A percentile compares a stretch with the other conserved stretches of the same genome.
phyloP scores from a whole-genome alignment of 2,797 vertebrate species.

The Pogonophryne albipinna region DNA sequence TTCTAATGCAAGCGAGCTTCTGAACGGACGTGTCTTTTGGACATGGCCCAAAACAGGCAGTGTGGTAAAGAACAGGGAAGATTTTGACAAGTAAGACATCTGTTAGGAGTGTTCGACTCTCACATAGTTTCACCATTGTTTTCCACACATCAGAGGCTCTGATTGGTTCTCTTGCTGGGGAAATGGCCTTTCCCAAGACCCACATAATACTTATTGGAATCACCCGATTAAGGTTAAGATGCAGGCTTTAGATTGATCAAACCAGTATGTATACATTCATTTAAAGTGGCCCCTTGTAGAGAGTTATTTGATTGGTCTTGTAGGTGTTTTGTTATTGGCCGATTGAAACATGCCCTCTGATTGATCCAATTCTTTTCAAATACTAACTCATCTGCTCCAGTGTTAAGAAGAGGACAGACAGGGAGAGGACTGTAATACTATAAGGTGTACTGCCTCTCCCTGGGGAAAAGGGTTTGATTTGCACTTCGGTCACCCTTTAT shows the following conservation, averaged over 20 bases:
- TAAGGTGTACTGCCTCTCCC: not conserved
- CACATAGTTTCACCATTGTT: not conserved
- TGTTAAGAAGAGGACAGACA: constrained; percentile 19
- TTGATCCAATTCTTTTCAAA: too few relatives aligned
- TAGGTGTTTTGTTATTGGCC: too few relatives aligned
- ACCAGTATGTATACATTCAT: not conserved
- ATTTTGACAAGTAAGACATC: constrained; percentile 45
- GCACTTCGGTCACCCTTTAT: not conserved
- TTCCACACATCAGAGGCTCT: not conserved
- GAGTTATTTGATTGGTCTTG: too few relatives aligned
- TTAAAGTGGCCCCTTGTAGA: not conserved
- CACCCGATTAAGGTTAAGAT: not conserved
- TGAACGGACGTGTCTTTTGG: constrained; percentile 52
- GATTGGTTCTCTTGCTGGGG: not conserved
- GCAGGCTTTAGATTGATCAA: not conserved
- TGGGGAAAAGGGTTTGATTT: constrained; percentile 23
- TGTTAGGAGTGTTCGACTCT: not conserved
- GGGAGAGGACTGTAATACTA: constrained; percentile 4
- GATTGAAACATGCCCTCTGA: too few relatives aligned
- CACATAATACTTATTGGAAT: not conserved
- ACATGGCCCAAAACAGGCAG: constrained; percentile 31
- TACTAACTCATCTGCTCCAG: too few relatives aligned
- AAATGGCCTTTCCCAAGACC: not conserved
- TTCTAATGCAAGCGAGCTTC: constrained; percentile 34
- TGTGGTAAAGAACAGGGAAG: constrained; percentile 38